Percentiles rank a stretch among this genome's conserved stretches.
phyloP scores from a whole-genome alignment of 2,888 invertebrate genomes.

The Eretmocerus hayati region DNA sequence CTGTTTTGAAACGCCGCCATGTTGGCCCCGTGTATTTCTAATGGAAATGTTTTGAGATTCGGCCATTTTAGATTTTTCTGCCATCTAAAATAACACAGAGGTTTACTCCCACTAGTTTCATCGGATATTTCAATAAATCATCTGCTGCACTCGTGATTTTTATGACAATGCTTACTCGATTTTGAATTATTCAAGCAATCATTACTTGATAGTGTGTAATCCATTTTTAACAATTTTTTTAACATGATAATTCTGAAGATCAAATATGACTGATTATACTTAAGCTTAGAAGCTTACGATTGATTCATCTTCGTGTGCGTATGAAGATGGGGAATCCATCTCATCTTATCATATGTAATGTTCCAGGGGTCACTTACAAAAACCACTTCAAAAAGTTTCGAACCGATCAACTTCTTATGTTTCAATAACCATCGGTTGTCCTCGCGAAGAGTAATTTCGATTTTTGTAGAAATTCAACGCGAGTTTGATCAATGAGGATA shows the following conservation, averaged over 20 bases:
- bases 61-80: constrained; percentile 2
- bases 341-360: constrained; percentile 13
- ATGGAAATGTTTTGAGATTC: constrained; percentile 13
- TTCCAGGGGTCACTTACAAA: constrained; percentile 20
- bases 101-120: too few species aligned
- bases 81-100: too few species aligned
- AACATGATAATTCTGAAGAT: constrained; percentile 8
- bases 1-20: too few species aligned
- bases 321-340: constrained; percentile 14
- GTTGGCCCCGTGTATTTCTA: constrained; percentile 15
- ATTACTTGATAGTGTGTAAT: constrained; percentile 3
- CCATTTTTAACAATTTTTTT: constrained; percentile 7
- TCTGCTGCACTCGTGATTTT: too few species aligned
- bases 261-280: constrained; percentile 9
- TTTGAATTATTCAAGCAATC: too few species aligned
- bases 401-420: constrained; percentile 18
- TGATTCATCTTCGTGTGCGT: constrained; percentile 21
- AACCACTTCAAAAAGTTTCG: constrained; percentile 20
- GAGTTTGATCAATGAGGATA: constrained; percentile 23
- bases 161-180: too few species aligned
- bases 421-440: constrained; percentile 18
- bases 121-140: too few species aligned
- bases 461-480: constrained; percentile 15
- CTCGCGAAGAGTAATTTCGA: constrained; percentile 8
- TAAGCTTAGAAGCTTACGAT: constrained; percentile 15